Evolutionary conservation across 2,113 vertebrate genomes (phyloP), one percentile per base, ranked within the genome.

Genomic region (Labeo rohita): DNA sequence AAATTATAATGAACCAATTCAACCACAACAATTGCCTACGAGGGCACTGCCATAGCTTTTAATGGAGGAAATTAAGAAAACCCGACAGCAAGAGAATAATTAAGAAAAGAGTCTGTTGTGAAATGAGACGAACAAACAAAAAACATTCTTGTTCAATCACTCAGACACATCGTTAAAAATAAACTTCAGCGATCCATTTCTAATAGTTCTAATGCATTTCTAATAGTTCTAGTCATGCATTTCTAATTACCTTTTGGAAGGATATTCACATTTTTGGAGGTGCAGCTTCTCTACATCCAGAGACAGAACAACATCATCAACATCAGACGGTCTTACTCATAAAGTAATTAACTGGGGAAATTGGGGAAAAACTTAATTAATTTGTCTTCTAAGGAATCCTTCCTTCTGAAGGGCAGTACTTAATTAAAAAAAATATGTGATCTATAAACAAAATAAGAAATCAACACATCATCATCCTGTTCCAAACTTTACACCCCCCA

Each of bases 141-240:
- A 68, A 68, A 16, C 1, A 3, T 36, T 68, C 28, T 36, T 68
- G 65, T 68, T 68, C 7, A 68, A 6, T 15, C 13, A 1, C 65
- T 16, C 65, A 36, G 65, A 4, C 13, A 68, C 28, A 68, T 63
- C 13, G 6, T 34, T 68, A 68, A 68, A 68, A 68, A 68, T 16
- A 36, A 15, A 59, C 18, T 59, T 8, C 7, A 68, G 28, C 6
- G 28, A 68, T 68, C 28, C 65, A 66, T 66, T 66, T 66, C 63
- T 66, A 66, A 66, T 34, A 66, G 63, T 36, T 36, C 54, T 59
- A 59, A 59, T 59, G 54, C 65, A 68, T 36, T 68, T 68, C 65
- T 68, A 66, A 66, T 66, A 66, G 63, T 36, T 34, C 16, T 59
- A 68, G 34, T 6, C 66, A 68, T 68, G 65, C 65, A 68, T 23